Conservation (phyloP, 1,140 invertebrate species). For the Aphaenogaster rudis region DNA sequence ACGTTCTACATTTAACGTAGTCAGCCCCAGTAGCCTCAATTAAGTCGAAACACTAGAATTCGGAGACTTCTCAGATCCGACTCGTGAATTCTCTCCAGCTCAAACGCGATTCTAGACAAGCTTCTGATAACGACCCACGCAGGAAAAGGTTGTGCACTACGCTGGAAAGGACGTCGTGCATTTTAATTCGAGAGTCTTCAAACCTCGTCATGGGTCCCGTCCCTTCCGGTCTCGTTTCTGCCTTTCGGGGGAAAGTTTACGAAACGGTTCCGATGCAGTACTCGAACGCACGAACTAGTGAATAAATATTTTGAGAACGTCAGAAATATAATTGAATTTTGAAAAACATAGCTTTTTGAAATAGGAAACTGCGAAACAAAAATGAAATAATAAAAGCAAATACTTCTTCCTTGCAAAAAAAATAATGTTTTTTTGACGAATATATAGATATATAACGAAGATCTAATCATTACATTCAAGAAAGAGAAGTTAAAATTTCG, state of each 20-base stretch:
- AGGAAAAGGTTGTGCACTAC: conserved; percentile 53
- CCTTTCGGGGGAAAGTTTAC: conserved; percentile 62
- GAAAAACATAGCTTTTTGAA: conserved; percentile 1
- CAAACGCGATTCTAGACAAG: conserved; percentile 34
- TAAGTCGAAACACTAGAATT: conserved; percentile 55
- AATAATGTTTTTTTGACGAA: neutral
- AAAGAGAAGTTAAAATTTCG: neutral
- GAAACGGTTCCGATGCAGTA: conserved; percentile 52
- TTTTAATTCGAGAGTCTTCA: conserved; percentile 72
- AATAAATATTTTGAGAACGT: conserved; percentile 34
- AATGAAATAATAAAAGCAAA: neutral
- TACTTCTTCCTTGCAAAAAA: neutral
- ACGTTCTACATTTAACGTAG: conserved; percentile 20
- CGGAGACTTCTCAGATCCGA: neutral
- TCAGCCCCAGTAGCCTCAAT: conserved; percentile 25
- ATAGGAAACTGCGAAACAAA: neutral
- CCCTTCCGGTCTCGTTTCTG: conserved; percentile 12
- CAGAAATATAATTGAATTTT: conserved; percentile 31
- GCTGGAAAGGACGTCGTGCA: conserved; percentile 54
- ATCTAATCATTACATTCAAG: neutral
- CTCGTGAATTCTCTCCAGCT: conserved; percentile 37
- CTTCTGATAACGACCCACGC: conserved; percentile 35
- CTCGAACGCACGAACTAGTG: neutral
- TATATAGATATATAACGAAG: neutral
- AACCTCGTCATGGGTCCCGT: neutral